A percentile compares a stretch with the other conserved stretches of the same genome.
These are phyloP conservation scores for Zosterops japonicus DNA, from an alignment of 2,113 vertebrate genomes.

Conservation along the genomic window DNA sequence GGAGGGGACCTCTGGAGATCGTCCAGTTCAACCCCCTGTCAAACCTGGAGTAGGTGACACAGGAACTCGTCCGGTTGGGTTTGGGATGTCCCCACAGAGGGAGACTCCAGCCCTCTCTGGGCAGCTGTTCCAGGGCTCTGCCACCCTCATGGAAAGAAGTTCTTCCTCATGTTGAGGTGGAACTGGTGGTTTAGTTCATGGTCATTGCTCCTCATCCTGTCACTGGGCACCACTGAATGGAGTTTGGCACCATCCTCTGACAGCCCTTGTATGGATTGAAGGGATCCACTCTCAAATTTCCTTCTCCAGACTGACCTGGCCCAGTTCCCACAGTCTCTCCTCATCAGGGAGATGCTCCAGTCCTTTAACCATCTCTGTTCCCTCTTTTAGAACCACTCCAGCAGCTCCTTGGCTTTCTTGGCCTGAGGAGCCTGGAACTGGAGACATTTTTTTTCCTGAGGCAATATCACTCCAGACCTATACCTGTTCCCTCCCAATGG, in stretches of 20 bases:
- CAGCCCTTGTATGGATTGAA: background rate
- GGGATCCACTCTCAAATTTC: background rate
- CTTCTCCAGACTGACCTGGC: background rate
- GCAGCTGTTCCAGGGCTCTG: background rate
- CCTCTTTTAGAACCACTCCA: background rate
- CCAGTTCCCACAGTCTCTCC: background rate
- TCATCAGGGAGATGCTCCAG: background rate
- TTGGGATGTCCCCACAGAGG: background rate
- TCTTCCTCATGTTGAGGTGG: background rate
- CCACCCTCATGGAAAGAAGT: background rate
- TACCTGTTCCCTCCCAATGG: background rate
- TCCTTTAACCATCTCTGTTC: background rate
- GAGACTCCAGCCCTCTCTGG: background rate
- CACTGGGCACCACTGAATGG: background rate
- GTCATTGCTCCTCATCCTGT: background rate
- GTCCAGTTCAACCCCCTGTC: background rate
- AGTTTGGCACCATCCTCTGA: background rate
- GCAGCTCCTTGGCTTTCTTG: background rate
- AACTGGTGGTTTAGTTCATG: background rate
- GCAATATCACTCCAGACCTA: accelerated
- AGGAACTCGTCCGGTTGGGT: background rate
- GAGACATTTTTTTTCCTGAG: background rate
- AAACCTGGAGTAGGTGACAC: no score
- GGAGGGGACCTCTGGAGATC: background rate
- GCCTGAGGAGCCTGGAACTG: background rate